Percentiles rank a stretch among this genome's conserved stretches.
Evolutionary conservation across 2,888 invertebrate species (phyloP).

Genomic region (Chaitophorus viminalis): DNA sequence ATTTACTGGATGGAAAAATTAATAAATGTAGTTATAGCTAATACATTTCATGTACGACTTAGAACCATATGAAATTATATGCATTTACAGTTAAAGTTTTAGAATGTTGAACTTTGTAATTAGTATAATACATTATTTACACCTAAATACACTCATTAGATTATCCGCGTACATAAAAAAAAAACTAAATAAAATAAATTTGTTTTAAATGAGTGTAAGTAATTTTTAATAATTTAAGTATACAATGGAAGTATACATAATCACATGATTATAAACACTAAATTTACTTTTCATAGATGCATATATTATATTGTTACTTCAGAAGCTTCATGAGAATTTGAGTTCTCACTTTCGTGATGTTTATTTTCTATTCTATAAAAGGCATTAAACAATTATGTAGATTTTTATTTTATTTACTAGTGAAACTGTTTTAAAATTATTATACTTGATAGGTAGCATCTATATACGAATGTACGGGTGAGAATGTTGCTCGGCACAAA

Average conservation of each 20-base stretch:
- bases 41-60: too few species aligned
- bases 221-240: not conserved
- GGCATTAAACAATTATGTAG: constrained; percentile 16
- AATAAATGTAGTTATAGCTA: not conserved
- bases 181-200: not conserved
- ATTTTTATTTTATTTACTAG: constrained; percentile 5
- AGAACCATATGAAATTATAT: not conserved
- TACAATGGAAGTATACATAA: not conserved
- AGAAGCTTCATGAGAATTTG: constrained; percentile 29
- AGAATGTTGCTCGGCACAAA: constrained; percentile 16
- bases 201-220: not conserved
- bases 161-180: not conserved
- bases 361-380: constrained; percentile 47
- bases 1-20: not conserved
- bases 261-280: not conserved
- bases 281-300: not conserved
- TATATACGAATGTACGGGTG: not conserved
- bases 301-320: not conserved
- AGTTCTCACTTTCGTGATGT: constrained; percentile 50
- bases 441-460: not conserved
- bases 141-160: not conserved
- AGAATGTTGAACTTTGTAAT: not conserved
- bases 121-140: not conserved
- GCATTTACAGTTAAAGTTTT: not conserved
- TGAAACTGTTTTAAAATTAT: constrained; percentile 50